Conservation (phyloP, 2,113 vertebrate genomes). For the Daubentonia madagascariensis region DNA sequence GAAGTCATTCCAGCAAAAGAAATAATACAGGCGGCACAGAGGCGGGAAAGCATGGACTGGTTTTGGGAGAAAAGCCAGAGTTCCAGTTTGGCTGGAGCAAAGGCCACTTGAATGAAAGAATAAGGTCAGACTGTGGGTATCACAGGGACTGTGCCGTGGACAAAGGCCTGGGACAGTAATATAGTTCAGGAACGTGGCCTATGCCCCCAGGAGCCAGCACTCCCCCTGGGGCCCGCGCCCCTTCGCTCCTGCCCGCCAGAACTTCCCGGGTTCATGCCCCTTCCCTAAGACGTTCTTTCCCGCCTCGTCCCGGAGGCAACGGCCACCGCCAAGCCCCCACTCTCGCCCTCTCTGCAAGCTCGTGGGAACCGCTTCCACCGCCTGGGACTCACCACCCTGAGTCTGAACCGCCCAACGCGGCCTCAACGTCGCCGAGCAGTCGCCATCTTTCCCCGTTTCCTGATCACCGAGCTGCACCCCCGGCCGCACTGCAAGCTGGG, state of each 20-base stretch:
- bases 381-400: constrained; percentile 72
- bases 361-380: background rate
- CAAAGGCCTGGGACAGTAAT: background rate
- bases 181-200: background rate
- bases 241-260: background rate
- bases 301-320: background rate
- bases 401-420: constrained; percentile 71
- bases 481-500: constrained; percentile 70
- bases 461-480: constrained; percentile 40
- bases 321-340: background rate
- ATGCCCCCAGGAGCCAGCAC: background rate
- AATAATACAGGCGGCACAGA: background rate
- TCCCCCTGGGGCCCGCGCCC: constrained; percentile 35
- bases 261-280: constrained; percentile 14
- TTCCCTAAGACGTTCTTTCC: constrained; percentile 50
- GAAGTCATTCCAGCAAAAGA: background rate
- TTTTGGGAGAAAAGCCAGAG: constrained; percentile 22
- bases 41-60: constrained; percentile 54
- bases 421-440: constrained; percentile 67
- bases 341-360: constrained; percentile 28
- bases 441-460: constrained; percentile 79
- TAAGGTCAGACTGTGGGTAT: background rate
- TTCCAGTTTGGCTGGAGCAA: background rate
- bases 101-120: background rate
- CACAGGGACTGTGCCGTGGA: background rate